Evolutionary conservation across 2,113 vertebrate species (phyloP).

Genomic region (Entomyzon cyanotis): DNA sequence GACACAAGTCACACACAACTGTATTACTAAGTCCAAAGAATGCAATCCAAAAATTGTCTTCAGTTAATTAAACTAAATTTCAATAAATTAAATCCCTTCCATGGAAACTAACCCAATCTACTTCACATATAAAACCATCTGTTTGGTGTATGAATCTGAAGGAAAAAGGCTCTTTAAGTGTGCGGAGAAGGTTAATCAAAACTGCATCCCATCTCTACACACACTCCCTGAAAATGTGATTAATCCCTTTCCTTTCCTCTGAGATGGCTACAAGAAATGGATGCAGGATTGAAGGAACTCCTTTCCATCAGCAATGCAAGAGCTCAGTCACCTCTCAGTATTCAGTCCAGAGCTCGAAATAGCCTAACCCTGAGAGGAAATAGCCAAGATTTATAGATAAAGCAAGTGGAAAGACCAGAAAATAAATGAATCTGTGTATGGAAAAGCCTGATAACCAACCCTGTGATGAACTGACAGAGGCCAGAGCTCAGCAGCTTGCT

Average conservation of each 20-base stretch:
- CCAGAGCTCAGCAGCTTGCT: background rate
- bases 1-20: background rate
- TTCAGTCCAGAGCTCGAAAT: conserved; percentile 10
- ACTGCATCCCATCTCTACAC: background rate
- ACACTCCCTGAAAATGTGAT: background rate
- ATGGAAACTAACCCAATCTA: background rate
- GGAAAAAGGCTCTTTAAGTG: background rate
- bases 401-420: background rate
- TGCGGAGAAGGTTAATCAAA: background rate
- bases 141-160: background rate
- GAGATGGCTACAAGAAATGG: background rate
- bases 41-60: background rate
- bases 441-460: background rate
- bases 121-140: background rate
- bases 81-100: background rate
- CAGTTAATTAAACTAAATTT: background rate
- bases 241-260: background rate
- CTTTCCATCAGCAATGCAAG: background rate
- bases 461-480: background rate
- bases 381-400: conserved; percentile 9
- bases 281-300: background rate
- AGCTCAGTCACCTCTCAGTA: background rate
- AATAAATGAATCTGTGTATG: background rate
- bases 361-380: conserved; percentile 35
- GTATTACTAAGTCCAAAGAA: background rate